Evolutionary conservation across 2,888 invertebrate species (phyloP), one percentile per base, ranked within the genome.

Genomic region (Caradrina kadenii): DNA sequence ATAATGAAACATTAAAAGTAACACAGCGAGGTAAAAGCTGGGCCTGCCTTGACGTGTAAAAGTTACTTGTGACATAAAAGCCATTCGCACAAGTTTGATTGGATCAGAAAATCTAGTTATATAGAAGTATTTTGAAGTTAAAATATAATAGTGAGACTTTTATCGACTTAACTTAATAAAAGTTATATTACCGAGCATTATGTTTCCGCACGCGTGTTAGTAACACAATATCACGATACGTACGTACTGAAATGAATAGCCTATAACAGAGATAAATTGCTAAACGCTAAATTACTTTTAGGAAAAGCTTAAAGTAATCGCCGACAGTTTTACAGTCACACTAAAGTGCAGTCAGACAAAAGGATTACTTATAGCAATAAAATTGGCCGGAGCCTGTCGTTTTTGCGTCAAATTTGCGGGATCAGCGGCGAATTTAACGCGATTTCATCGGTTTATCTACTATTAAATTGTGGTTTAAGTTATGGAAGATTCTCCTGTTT

Each of bases 371-470:
- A 62, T 63, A 70, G 85, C 81, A 79, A 88, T 89, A 88, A 88
- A 89, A 83, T 82, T 84, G 80, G 70, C 58, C 67, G 64, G 69
- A 69, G 79, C 78, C 76, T 84, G 84, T 87, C 85, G 81, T 76
- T 77, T 86, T 85, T 81, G 83, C 84, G 80, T 83, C 76, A 86
- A 83, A 81, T 81, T 80, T 69, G 76, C 69, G 67, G 72, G 82
- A 77, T 76, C 82, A 76, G 79, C 83, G 80, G 86, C 85, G 86
- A 82, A 82, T 76, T 85, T 85, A 88, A 87, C 82, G 84, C 84
- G 82, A 84, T 86, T 86, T 80, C 81, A 85, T 81, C 80, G 82
- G 78, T 83, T 81, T 83, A 86, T 82, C 83, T 80, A 73, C 80
- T 79, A 82, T 84, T 73, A 70, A 67, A 62, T 56, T 69, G 75